phyloP scores from a whole-genome alignment of 2,888 invertebrate genomes.

The Schizotus pectinicornis region DNA sequence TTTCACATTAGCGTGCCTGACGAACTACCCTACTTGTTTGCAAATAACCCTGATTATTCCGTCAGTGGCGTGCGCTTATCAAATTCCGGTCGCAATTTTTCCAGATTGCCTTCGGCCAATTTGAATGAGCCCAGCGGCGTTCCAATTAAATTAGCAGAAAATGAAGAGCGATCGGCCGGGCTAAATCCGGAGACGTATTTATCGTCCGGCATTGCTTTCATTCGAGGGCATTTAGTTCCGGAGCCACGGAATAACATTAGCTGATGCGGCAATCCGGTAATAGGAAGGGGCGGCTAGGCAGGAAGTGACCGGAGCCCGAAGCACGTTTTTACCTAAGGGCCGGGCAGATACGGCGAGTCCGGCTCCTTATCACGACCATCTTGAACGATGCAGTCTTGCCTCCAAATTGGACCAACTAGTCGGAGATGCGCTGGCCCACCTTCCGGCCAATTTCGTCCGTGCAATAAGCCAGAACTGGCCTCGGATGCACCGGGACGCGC shows the following conservation, averaged over 20 bases:
- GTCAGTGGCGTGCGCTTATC: too few relatives aligned
- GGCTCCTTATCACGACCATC: constrained; percentile 22
- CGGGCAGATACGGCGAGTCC: constrained; percentile 8
- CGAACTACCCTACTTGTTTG: too few relatives aligned
- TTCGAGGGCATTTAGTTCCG: constrained; percentile 5
- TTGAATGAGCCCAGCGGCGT: too few relatives aligned
- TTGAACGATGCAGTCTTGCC: constrained; percentile 27
- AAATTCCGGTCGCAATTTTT: too few relatives aligned
- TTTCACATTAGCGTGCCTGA: too few relatives aligned
- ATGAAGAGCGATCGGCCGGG: too few relatives aligned
- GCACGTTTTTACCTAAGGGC: constrained; percentile 29
- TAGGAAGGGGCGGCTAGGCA: constrained; percentile 11
- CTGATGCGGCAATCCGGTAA: constrained; percentile 33
- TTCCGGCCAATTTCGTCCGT: constrained; percentile 25
- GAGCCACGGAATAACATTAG: constrained; percentile 7
- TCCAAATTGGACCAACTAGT: constrained; percentile 25
- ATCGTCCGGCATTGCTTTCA: background rate
- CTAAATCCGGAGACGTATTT: too few relatives aligned
- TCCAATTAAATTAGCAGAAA: too few relatives aligned
- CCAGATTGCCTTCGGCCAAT: too few relatives aligned
- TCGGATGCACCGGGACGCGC: constrained; percentile 7
- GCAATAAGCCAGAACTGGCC: constrained; percentile 20
- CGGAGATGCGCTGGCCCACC: constrained; percentile 16
- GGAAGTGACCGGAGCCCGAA: constrained; percentile 11
- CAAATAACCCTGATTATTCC: too few relatives aligned